Conservation (phyloP, 30 jellyfish, hydroid and myxozoan genomes). For the Chrysaora quinquecirrha region DNA sequence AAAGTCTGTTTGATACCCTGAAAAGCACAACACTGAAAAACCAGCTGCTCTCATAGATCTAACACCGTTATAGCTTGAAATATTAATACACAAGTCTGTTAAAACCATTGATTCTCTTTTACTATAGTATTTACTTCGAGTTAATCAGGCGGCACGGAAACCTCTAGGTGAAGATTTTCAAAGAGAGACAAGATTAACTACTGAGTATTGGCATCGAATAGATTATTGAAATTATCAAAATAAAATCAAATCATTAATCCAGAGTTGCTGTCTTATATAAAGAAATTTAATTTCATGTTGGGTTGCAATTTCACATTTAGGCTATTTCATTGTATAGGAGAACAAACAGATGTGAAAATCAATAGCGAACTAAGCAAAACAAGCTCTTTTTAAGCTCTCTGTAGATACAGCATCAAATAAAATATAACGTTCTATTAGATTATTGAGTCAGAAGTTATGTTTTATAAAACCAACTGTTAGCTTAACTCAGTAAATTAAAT, state of each 20-base stretch:
- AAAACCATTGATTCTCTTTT: conserved; percentile 69
- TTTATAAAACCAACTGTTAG: conserved; percentile 25
- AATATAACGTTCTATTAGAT: conserved; percentile 20
- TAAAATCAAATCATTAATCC: conserved; percentile 63
- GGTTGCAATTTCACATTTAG: conserved; percentile 50
- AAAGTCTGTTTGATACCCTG: conserved; percentile 63
- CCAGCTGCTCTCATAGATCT: conserved; percentile 62
- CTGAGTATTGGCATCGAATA: conserved; percentile 28
- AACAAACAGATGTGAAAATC: conserved; percentile 52
- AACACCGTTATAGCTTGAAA: conserved; percentile 26
- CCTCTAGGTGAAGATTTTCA: conserved; percentile 24
- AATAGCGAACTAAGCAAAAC: conserved; percentile 42
- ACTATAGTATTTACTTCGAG: conserved; percentile 56
- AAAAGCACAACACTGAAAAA: conserved; percentile 61
- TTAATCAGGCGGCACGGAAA: conserved; percentile 71
- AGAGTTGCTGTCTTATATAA: conserved; percentile 72
- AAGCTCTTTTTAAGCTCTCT: conserved; percentile 29
- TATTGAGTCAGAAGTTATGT: conserved; percentile 39
- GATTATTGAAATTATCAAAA: conserved; percentile 64
- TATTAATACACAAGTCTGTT: conserved; percentile 46
- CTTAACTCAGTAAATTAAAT: conserved; percentile 9
- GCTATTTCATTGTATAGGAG: conserved; percentile 61
- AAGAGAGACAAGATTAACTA: conserved; percentile 57
- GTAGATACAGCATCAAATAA: conserved; percentile 51
- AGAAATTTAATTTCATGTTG: conserved; percentile 74